Evolutionary conservation across 92 coral and sea anemone species (phyloP).

Genomic region (Siderastrea radians): DNA sequence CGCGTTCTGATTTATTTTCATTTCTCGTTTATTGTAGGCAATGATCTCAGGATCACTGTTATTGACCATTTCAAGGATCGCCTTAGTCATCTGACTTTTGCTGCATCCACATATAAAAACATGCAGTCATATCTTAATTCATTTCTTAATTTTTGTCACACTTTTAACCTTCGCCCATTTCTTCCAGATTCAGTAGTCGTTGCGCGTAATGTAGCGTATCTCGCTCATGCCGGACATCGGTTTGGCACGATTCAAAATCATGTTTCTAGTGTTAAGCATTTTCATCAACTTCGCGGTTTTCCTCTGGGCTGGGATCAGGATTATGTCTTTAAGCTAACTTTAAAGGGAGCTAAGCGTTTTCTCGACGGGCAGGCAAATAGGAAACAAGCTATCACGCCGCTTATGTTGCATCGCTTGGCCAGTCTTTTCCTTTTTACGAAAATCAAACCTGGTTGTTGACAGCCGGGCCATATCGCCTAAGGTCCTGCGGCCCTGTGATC

Average conservation of each 20-base stretch:
- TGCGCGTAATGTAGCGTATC: not conserved
- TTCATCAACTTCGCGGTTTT: conserved; percentile 14
- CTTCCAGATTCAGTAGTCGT: not conserved
- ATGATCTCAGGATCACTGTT: too few relatives aligned
- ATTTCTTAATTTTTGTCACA: not conserved
- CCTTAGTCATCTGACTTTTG: too few relatives aligned
- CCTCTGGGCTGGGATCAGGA: not conserved
- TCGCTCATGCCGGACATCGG: not conserved
- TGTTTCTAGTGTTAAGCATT: conserved; percentile 12
- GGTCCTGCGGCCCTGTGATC: not conserved
- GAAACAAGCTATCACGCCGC: not conserved
- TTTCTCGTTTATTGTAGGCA: too few relatives aligned
- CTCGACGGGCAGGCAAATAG: not conserved
- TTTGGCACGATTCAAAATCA: conserved; percentile 20
- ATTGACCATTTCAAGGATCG: too few relatives aligned
- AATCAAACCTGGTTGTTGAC: not conserved
- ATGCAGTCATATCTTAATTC: not conserved
- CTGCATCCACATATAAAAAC: too few relatives aligned
- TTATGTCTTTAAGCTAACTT: not conserved
- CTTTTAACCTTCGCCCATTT: not conserved
- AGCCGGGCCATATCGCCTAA: not conserved
- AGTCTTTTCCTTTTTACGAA: not conserved
- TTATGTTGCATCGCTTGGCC: not conserved
- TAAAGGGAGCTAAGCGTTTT: not conserved
- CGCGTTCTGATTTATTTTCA: too few relatives aligned